Evolutionary conservation across 2,797 vertebrate genomes (phyloP), one percentile per base, ranked within the genome.

Genomic region (Tachyglossus aculeatus): DNA sequence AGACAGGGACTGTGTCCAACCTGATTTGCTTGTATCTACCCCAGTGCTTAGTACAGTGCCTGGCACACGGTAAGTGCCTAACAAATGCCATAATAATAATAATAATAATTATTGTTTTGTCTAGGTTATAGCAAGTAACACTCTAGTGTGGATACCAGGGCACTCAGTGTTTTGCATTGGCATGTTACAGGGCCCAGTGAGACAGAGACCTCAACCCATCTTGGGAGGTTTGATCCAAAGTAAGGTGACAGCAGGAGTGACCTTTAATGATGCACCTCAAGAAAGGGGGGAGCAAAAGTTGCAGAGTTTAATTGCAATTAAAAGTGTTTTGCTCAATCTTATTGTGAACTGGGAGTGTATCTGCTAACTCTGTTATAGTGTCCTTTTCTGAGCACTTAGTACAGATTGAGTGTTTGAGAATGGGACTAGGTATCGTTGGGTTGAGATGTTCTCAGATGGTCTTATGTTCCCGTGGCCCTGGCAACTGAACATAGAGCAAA

Each of bases 41-140:
- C n/a, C n/a, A n/a, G n/a, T n/a, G n/a, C n/a, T n/a, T n/a, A n/a
- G n/a, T n/a, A n/a, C n/a, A n/a, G n/a, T n/a, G n/a, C n/a, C n/a
- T n/a, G n/a, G n/a, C n/a, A n/a, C n/a, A n/a, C n/a, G n/a, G n/a
- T n/a, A n/a, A n/a, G n/a, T n/a, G n/a, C n/a, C n/a, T n/a, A n/a
- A n/a, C n/a, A n/a, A n/a, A n/a, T n/a, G n/a, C n/a, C n/a, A n/a
- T n/a, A n/a, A n/a, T n/a, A n/a, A n/a, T n/a, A n/a, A n/a, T n/a
- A n/a, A n/a, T n/a, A n/a, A n/a, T n/a, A n/a, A n/a, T n/a, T n/a
- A n/a, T n/a, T n/a, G n/a, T 52, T 81, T 74, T 54, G 63, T 10
- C 53, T 72, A 71, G 53, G 76, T 51, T 66, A 69, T 56, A 36
- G 77, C 85, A 83, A 88, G 81, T 81, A 80, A 59, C 14, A 81